Base-by-base conservation (phyloP, 2,113 vertebrate species). In the Condylura cristata region DNA sequence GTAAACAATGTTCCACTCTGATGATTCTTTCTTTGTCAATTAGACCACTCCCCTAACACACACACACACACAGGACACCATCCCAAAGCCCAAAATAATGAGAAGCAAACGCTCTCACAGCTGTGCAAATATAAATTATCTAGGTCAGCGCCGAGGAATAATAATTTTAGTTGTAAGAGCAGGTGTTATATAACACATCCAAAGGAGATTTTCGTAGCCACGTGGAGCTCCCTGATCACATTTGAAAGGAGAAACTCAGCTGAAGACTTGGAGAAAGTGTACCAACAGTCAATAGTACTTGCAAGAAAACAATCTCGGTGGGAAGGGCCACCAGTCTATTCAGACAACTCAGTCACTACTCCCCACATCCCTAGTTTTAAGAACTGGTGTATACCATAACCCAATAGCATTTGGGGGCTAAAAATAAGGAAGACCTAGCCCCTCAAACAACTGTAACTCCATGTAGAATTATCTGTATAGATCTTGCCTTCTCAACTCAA, bases 121-220 rank as follows among this genome's bases (percentile, higher is more conserved):
- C 89, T 95, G 79, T 93, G 72, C 24, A 92, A 91, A 87, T 83
- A 84, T 76, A 70, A 70, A 92, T 87, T 86, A 95, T 95, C 86
- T 93, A 91, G 91, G 89, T 46, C 79, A 68, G 37, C 56, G 44
- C 41, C 84, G 72, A 89, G 34, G 39, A 26, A 70, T 37, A 87
- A 70, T 37, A 61, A 34, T 5, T 83, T 66, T 26, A 90, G 66
- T 66, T 93, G 5, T 44, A 68, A 86, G 83, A 81, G 41, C 53
- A 20, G 3, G 1, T 76, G 28, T 95, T 96, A 89, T 0, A 32
- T 96, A 95, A 95, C 48, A 22, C 8, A 37, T 60, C 44, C 78
- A 56, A 75, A 89, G 65, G 89, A 96, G 41, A 78, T 41, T 91
- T 82, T 17, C 96, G 48, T 48, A 78, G 18, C 66, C 11, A 17